A percentile compares a stretch with the other conserved stretches of the same genome.
Conservation (phyloP, 2,113 vertebrate genomes). For the Tenrec ecaudatus region DNA sequence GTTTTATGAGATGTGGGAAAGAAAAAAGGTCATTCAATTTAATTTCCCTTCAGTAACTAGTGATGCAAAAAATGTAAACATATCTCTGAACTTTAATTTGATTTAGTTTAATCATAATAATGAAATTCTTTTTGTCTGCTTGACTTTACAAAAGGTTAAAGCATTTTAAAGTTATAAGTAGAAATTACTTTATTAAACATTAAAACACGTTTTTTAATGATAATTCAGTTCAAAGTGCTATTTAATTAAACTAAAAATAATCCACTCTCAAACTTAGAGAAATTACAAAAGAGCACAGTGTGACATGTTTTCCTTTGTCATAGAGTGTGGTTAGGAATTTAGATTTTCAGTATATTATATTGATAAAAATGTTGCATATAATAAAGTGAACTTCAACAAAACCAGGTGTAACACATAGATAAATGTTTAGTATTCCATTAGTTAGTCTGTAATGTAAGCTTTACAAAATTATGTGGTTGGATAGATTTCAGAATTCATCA, state of each 20-base stretch:
- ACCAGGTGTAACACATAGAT: slow-evolving; percentile 41
- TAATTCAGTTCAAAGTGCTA: no score
- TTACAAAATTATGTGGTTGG: slow-evolving; percentile 81
- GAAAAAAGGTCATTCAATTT: no score
- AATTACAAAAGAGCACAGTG: slow-evolving; percentile 48
- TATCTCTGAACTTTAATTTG: no score
- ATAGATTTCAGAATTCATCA: slow-evolving; percentile 83
- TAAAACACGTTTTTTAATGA: no score
- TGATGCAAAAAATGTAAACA: no score
- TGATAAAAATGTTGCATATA: slow-evolving; percentile 48
- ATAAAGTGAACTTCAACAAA: slow-evolving; percentile 62
- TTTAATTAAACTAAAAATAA: slow-evolving; percentile 36
- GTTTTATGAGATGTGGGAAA: no score
- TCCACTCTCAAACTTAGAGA: slow-evolving; percentile 12
- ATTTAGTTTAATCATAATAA: no score
- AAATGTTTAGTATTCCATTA: slow-evolving; percentile 76
- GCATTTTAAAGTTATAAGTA: no score
- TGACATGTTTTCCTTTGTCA: neutral
- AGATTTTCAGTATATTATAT: slow-evolving; percentile 7
- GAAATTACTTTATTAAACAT: no score
- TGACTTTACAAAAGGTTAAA: no score
- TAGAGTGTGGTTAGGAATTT: slow-evolving; percentile 4
- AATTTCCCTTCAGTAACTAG: no score
- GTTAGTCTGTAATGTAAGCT: slow-evolving; percentile 81
- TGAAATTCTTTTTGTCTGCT: no score